Evolutionary conservation across 1,140 invertebrate species (phyloP), one percentile per base, ranked within the genome.

Genomic region (Akabosia matsudoensis): DNA sequence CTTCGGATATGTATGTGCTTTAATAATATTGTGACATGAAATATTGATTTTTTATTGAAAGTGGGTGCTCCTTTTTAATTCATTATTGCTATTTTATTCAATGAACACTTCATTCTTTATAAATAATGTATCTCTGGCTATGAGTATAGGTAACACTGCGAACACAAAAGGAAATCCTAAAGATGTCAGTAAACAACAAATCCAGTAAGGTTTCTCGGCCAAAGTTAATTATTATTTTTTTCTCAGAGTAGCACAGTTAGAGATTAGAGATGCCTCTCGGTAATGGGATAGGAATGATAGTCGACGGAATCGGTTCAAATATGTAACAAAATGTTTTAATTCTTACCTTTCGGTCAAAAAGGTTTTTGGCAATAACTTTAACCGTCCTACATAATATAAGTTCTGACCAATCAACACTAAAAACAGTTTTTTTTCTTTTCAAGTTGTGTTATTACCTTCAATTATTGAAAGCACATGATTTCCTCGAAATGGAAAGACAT

Each of bases 11-110:
- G 31, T 67, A 67, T 67, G 61, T 67, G 61, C 31, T 67, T 67
- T 28, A 67, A 67, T 67, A 67, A 67, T 67, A 67, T 67, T 67
- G 61, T 67, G 61, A 31, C 61, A 67, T 28, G 61, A 67, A 31
- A 16, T 67, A 67, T 67, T 67, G 61, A 67, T 4, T 67, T 30
- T 67, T 67, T 67, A 67, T 67, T 67, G 61, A 67, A 67, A 67
- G 61, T 30, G 31, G 61, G 61, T 67, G 61, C 61, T 31, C 28
- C 61, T n/a, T 67, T 67, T 67, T 61, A 13, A 22, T 16, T 61
- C 24, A 61, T 61, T 61, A n/a, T 61, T 61, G 3, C 61, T 67
- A 30, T 22, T 67, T 22, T 67, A 56, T 16, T 16, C 54, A 56
- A 56, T 56, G 54, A 22, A 13, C 10, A 13, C 24, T 31, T 67